Base-by-base conservation (phyloP, 2,797 vertebrate genomes). In the Agapornis canus region DNA sequence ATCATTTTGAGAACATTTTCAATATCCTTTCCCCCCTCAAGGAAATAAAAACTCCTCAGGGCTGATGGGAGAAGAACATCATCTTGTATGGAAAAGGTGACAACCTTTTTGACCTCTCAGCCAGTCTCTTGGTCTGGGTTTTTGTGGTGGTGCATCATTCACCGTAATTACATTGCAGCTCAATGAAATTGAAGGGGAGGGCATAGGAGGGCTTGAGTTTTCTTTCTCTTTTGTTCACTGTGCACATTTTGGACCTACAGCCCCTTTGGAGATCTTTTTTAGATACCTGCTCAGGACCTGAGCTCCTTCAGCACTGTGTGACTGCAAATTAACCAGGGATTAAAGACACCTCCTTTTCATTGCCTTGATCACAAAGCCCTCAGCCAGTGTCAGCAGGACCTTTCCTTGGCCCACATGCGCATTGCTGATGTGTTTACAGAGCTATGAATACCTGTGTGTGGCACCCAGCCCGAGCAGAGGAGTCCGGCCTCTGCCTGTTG, bases 11-110 rank as follows among this genome's bases (percentile, higher is more conserved):
- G 35, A 61, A 72, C 4, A 15, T 43, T 80, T 90, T 52, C 10
- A 37, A 7, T 56, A 16, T 13, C 13, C 14, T 22, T 27, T 3
- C 0, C 0, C 8, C 4, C 5, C 5, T 1, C 2, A 5, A 15
- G 13, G n/a, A 76, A 61, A 65, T 4, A 7, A 8, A 69, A 94
- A 85, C 52, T 73, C 21, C 9, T 27, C 31, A 59, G 31, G 18
- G 18, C 2, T 51, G 9, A 31, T 77, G 12, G 39, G 31, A 23
- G 8, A 45, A 40, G 8, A 73, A 40, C 31, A 2, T 3, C 7
- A 17, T 29, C 22, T 47, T n/a, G 25, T 42, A 29, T 51, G 70
- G 7, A 47, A 89, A 73, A 59, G 4, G 3, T n/a, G 72, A 35
- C n/a, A 56, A 56, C 21, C 21, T 80, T 93, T 79, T 49, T 2